Evolutionary conservation across 2,797 vertebrate species (phyloP).

Genomic region (Ispidina lecontei): DNA sequence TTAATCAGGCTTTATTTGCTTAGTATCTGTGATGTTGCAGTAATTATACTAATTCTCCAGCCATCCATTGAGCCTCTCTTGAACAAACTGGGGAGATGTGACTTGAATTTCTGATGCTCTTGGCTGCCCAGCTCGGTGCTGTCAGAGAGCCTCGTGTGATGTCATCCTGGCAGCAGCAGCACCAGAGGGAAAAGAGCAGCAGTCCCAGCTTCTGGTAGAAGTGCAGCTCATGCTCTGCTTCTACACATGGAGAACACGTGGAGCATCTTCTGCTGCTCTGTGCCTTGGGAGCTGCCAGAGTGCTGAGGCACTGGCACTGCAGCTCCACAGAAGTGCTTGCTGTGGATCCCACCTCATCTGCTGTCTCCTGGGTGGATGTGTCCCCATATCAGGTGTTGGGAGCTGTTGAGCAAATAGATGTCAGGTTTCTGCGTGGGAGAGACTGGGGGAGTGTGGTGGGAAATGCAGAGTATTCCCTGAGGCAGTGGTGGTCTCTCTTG

Average conservation of each 20-base stretch:
- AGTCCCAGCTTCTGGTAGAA: background rate
- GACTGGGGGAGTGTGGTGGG: background rate
- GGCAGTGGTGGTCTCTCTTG: background rate
- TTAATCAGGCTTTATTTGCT: conserved; percentile 35
- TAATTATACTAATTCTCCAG: conserved; percentile 39
- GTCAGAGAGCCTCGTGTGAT: background rate
- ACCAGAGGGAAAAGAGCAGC: background rate
- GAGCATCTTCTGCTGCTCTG: background rate
- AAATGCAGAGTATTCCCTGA: background rate
- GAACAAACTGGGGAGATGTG: conserved; percentile 11
- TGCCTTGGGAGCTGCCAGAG: background rate
- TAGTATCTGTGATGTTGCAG: background rate
- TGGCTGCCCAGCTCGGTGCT: background rate
- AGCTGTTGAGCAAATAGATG: background rate
- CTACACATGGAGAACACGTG: background rate
- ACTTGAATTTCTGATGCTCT: conserved; percentile 17
- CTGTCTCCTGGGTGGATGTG: background rate
- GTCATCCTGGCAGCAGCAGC: background rate
- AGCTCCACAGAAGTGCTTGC: background rate
- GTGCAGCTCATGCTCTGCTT: background rate
- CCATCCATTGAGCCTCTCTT: background rate
- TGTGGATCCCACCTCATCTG: background rate
- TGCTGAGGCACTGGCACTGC: background rate
- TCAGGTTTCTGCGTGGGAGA: background rate
- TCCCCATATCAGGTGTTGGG: background rate